Base-by-base conservation (phyloP, 2,888 invertebrate species). In the Drosophila rubida region DNA sequence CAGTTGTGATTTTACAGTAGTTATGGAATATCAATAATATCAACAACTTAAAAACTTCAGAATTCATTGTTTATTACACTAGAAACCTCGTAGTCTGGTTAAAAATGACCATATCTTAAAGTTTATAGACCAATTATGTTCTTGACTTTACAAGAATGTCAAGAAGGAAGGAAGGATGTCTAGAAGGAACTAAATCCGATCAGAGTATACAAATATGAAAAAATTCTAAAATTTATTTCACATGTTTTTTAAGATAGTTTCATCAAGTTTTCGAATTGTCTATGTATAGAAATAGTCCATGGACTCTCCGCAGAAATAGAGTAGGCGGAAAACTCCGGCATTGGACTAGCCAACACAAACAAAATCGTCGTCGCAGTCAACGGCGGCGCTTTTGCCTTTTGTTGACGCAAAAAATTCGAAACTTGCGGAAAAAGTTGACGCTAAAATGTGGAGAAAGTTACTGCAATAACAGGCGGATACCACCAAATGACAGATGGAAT, bases 401-500 rank as follows among this genome's bases (percentile, higher is more conserved):
- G 86, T 82, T 82, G 83, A 86, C 69, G 88, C 61, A 79, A 79
- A 83, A 86, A 79, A 82, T 85, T 82, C 71, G 74, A 83, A 87
- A 83, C 83, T 82, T 87, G 86, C 63, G 80, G 66, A 87, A 85
- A 82, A 82, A 87, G 80, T 86, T 87, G 86, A 80, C 88, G 80
- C 82, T 83, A 83, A 82, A 82, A 86, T 82, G 88, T 87, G 86
- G 83, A 80, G 83, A 82, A 87, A 87, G 86, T 82, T 82, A 65
- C 81, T 66, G 86, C 81, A 87, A 76, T 69, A 72, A 85, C 69
- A 70, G 78, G 55, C 53, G 59, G 35, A 59, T 35, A 69, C 39
- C 53, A 78, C 65, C 60, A 61, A 25, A 27, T 42, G 46, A 63
- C 39, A 32, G 46, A 14, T 25, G 54, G 59, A 48, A 57, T 53